phyloP scores from a whole-genome alignment of 1,140 invertebrate species.

The Elymnias hypermnestra region DNA sequence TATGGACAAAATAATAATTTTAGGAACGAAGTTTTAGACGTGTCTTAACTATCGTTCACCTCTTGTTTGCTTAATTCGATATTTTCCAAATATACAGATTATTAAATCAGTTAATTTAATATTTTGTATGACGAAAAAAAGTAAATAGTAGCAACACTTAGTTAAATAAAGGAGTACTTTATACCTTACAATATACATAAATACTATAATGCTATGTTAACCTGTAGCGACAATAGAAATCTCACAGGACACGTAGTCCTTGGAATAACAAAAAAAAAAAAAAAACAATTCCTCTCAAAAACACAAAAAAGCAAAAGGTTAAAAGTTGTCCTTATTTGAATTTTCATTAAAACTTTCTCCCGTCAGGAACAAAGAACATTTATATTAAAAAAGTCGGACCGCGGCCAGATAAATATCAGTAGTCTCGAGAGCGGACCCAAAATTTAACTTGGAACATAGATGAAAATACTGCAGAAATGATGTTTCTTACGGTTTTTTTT shows the following conservation, averaged over 20 bases:
- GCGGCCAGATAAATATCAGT: conserved; percentile 74
- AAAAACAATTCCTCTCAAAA: conserved; percentile 61
- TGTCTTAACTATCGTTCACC: too few relatives aligned
- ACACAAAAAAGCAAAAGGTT: conserved; percentile 65
- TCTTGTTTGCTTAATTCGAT: too few relatives aligned
- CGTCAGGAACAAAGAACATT: conserved; percentile 75
- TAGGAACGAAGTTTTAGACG: too few relatives aligned
- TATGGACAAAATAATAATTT: too few relatives aligned
- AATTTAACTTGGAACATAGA: conserved; percentile 61
- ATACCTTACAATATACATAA: too few relatives aligned
- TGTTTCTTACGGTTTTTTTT: conserved; percentile 2
- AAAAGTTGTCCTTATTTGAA: conserved; percentile 75
- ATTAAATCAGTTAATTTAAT: too few relatives aligned
- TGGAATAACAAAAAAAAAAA: conserved; percentile 64
- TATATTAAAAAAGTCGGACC: conserved; percentile 74
- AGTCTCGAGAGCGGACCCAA: conserved; percentile 68
- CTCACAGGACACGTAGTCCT: conserved; percentile 33
- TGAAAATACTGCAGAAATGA: conserved; percentile 27
- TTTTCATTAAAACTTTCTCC: conserved; percentile 76
- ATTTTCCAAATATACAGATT: too few relatives aligned
- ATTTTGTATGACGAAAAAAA: too few relatives aligned
- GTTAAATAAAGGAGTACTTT: too few relatives aligned
- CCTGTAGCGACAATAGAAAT: conserved; percentile 8
- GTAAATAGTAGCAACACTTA: too few relatives aligned
- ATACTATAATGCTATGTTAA: conserved; percentile 6